These are phyloP conservation scores for Sinohyriopsis cumingii DNA, from an alignment of 2,888 invertebrate species.

Conservation along the genomic window DNA sequence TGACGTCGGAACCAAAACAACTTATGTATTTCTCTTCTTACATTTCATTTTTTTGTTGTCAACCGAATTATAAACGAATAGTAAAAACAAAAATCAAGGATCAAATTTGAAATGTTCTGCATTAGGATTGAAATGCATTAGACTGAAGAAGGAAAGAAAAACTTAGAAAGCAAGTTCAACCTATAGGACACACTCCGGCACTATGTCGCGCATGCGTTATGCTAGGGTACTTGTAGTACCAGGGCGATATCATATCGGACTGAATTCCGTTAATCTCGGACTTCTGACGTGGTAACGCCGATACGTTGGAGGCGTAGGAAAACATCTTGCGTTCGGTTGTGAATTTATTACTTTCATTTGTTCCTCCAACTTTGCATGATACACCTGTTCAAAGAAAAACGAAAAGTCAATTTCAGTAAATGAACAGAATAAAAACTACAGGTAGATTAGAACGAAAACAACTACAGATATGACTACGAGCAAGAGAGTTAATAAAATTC, in stretches of 20 bases:
- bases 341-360: constrained; percentile 31
- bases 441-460: not conserved
- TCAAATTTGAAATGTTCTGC: not conserved
- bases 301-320: constrained; percentile 48
- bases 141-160: no score
- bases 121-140: no score
- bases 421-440: not conserved
- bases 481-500: no score
- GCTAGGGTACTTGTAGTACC: constrained; percentile 52
- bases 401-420: not conserved
- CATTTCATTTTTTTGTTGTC: no score
- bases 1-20: no score
- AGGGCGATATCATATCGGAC: constrained; percentile 48
- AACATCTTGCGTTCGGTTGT: constrained; percentile 49
- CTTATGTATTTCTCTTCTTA: no score
- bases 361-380: constrained; percentile 22
- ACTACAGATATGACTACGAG: not conserved
- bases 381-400: constrained; percentile 27
- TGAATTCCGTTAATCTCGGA: not conserved
- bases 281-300: constrained; percentile 22
- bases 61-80: no score
- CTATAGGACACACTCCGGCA: constrained; percentile 47
- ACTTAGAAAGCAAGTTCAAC: constrained; percentile 14
- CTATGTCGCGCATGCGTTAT: constrained; percentile 56
- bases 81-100: no score